Conservation (phyloP, 30 jellyfish, hydroid and myxozoan species). For the Cassiopea xamachana region DNA sequence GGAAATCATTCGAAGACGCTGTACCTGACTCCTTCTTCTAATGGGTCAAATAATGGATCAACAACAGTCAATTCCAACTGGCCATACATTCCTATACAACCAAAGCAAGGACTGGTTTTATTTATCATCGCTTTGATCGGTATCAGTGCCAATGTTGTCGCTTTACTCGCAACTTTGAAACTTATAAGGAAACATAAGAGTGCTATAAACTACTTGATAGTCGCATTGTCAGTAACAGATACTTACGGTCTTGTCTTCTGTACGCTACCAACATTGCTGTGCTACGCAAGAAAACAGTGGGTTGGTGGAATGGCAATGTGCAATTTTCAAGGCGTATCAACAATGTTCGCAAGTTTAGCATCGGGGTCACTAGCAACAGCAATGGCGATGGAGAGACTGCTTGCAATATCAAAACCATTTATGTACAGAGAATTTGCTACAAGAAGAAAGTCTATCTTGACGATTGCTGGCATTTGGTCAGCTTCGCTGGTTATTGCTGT, state of each 20-base stretch:
- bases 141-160: slow-evolving; percentile 48
- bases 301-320: slow-evolving; percentile 78
- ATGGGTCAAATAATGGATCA: not conserved
- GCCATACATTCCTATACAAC: slow-evolving; percentile 69
- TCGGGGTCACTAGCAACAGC: slow-evolving; percentile 74
- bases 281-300: slow-evolving; percentile 59
- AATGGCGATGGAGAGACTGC: slow-evolving; percentile 67
- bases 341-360: slow-evolving; percentile 78
- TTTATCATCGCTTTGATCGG: slow-evolving; percentile 62
- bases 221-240: slow-evolving; percentile 67
- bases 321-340: slow-evolving; percentile 73
- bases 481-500: slow-evolving; percentile 39
- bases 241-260: slow-evolving; percentile 64
- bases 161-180: slow-evolving; percentile 59
- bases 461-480: slow-evolving; percentile 15
- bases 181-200: slow-evolving; percentile 52
- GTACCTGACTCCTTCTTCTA: not conserved
- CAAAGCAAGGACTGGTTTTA: slow-evolving; percentile 69
- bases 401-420: slow-evolving; percentile 71
- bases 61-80: slow-evolving; percentile 29
- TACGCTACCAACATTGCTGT: slow-evolving; percentile 64
- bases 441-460: slow-evolving; percentile 17
- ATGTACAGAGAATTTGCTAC: slow-evolving; percentile 54
- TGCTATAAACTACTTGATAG: slow-evolving; percentile 43
- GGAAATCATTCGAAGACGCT: not conserved